Base-by-base conservation (phyloP, 1,140 invertebrate genomes). In the Drosophila oshimai region DNA sequence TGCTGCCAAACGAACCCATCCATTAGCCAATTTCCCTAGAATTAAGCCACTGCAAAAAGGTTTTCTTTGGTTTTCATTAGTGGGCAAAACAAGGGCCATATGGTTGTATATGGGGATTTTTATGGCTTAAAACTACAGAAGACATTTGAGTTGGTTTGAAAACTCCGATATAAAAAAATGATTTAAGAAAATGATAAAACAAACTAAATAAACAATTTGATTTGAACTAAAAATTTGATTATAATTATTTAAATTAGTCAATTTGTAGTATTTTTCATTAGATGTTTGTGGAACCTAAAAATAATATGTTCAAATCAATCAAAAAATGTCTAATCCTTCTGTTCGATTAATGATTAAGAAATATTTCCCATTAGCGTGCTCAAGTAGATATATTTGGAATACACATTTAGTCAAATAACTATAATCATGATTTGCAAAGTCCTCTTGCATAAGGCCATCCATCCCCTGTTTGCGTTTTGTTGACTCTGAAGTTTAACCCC, bases 401-500 rank as follows among this genome's bases (percentile, higher is more conserved):
- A 26, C 3, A 58, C 17, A 22, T 17, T 46, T 12, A 3, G 0
- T 4, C 20, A 41, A 58, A 58, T 31, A 18, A n/a, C 6, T 5
- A 31, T 13, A 61, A 61, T 61, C 13, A 24, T 18, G 9, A 13
- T 22, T 33, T 9, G 12, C 29, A 13, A 37, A n/a, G 2, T 22
- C 33, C 31, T 18, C 58, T 65, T 67, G 58, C 58, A 65, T 67
- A 67, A 67, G 17, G 7, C 10, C 0, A 20, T 9, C 9, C 53
- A 60, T 41, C 53, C 26, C 12, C 22, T 18, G 33, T 4, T 13
- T 10, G 51, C 1, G 6, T 49, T 64, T 24, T 39, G 58, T 33
- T 65, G 42, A 50, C 61, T 65, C 28, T 41, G 46, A 39, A 60
- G 54, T 29, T 71, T 71, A 47, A 72, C 45, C 65, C 68, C 68